Evolutionary conservation across 2,113 vertebrate species (phyloP), one percentile per base, ranked within the genome.

Genomic region (Macroglossus sobrinus): DNA sequence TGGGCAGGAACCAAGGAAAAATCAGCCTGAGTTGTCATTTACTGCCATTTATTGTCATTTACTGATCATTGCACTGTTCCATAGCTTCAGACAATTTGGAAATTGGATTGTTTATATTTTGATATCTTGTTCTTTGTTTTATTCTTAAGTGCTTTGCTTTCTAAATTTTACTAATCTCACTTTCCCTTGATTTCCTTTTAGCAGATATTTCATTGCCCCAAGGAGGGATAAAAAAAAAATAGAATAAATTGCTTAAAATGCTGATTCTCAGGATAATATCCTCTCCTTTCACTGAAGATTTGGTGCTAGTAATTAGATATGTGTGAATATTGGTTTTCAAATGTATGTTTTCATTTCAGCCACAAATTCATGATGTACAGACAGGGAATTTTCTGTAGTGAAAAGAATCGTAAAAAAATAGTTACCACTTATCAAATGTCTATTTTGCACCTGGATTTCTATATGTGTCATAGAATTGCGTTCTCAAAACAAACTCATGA

Each of bases 141-240:
- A 47, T 95, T 28, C 57, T 72, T 43, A 85, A 61, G 69, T 55
- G 15, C 21, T 94, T 97, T 74, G 57, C 63, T 93, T 89, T 86
- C 45, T 72, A 59, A 92, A n/a, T 95, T 82, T 38, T 86, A 76
- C 71, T 40, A 80, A 75, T 93, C 50, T 74, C 3, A 63, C 78
- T 95, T 89, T 72, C 28, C 28, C 8, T 68, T 2, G 18, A 79
- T 88, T 93, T 92, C 21, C 87, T 28, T 91, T 57, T 74, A 61
- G 57, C 75, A 74, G 40, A 66, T 92, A 94, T 61, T 55, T 53
- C 53, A 33, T 26, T 93, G n/a, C 15, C 30, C 38, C 28, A 43
- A 82, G 53, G 24, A 79, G 21, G 9, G 8, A 35, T 28, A 63
- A 63, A 91, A 63, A 63, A 91, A n/a, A 87, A 69, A 79, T 33